Conservation (phyloP, 2,797 vertebrate species). For the Salarias fasciatus region DNA sequence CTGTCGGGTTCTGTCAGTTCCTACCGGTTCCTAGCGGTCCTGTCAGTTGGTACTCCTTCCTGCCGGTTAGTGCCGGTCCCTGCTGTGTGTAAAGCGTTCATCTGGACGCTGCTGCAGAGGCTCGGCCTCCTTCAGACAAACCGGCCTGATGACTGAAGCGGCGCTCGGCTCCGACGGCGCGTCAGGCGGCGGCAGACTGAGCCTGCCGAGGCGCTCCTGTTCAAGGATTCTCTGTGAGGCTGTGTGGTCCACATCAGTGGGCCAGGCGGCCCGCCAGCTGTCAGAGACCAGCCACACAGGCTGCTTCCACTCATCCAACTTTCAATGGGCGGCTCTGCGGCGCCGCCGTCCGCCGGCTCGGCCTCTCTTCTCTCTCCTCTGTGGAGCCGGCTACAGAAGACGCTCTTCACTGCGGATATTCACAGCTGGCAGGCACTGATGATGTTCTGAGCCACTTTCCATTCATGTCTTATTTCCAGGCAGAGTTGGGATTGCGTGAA, state of each 20-base stretch:
- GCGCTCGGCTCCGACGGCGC: neutral
- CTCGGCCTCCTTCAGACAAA: too few relatives aligned
- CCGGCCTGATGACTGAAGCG: neutral
- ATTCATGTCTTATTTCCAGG: conserved; percentile 18
- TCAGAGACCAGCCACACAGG: neutral
- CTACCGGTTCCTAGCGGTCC: too few relatives aligned
- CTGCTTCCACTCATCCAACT: conserved; percentile 7
- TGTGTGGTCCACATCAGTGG: neutral
- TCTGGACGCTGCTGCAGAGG: too few relatives aligned
- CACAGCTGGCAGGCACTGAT: neutral
- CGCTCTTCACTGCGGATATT: conserved; percentile 1
- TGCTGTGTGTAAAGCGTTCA: too few relatives aligned
- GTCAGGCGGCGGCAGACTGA: neutral
- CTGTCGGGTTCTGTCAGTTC: too few relatives aligned
- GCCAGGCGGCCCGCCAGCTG: neutral
- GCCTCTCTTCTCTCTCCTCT: neutral
- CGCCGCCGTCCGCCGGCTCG: neutral
- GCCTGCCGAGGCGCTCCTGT: neutral
- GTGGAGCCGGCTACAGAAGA: neutral
- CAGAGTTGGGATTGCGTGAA: conserved; percentile 1
- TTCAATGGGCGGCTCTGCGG: neutral
- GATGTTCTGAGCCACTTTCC: conserved; percentile 6
- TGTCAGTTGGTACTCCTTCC: too few relatives aligned
- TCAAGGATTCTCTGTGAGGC: neutral
- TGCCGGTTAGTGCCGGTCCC: too few relatives aligned